These are phyloP conservation scores for Phyllostomus discolor DNA, from an alignment of 2,113 vertebrate genomes.

Conservation along the genomic window DNA sequence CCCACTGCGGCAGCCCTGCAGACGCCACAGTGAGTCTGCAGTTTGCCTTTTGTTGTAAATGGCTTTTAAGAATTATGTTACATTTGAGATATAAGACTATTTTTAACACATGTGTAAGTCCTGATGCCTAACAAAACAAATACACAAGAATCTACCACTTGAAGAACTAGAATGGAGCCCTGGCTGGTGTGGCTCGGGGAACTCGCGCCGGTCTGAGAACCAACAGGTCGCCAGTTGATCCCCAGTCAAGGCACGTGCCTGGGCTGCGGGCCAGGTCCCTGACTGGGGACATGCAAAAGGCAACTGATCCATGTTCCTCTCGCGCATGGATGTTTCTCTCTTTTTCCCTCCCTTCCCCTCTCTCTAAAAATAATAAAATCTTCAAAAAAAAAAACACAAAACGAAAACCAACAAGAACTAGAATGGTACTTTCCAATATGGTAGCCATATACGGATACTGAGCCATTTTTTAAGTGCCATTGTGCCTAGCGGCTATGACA, in stretches of 20 bases:
- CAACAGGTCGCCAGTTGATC: too few relatives aligned
- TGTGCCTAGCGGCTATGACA: neutral
- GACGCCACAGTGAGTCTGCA: neutral
- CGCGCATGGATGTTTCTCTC: too few relatives aligned
- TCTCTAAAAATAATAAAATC: too few relatives aligned
- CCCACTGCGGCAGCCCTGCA: neutral
- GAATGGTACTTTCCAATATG: neutral
- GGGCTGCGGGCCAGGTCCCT: too few relatives aligned
- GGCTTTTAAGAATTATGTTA: neutral
- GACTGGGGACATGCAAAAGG: too few relatives aligned
- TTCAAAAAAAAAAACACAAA: too few relatives aligned
- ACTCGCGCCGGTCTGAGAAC: too few relatives aligned
- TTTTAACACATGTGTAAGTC: neutral
- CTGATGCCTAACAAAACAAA: conserved; percentile 11
- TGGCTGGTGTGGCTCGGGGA: too few relatives aligned
- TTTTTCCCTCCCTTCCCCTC: too few relatives aligned
- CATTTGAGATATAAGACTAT: neutral
- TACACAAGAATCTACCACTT: neutral
- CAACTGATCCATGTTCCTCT: too few relatives aligned
- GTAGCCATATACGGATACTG: neutral
- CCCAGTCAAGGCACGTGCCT: too few relatives aligned
- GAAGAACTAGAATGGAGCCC: neutral
- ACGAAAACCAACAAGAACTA: neutral
- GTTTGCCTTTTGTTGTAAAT: neutral
- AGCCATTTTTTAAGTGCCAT: neutral